A percentile compares a stretch with the other conserved stretches of the same genome.
Evolutionary conservation across 2,888 invertebrate species (phyloP).

Genomic region (Pandemis cinnamomeana): DNA sequence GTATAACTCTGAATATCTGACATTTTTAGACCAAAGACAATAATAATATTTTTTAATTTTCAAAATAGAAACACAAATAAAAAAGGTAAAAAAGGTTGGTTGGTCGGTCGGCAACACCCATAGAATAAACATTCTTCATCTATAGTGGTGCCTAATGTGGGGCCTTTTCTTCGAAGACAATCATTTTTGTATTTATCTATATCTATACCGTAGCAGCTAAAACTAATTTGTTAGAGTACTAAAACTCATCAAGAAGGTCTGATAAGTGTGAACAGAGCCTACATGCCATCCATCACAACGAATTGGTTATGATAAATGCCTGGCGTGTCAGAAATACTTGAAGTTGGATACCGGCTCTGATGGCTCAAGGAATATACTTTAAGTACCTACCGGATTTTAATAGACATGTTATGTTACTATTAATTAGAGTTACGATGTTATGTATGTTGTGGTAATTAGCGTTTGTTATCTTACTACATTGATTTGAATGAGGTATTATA

Average conservation of each 20-base stretch:
- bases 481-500: background rate
- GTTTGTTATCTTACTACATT: background rate
- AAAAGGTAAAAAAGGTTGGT: too few relatives aligned
- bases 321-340: background rate
- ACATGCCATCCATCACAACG: conserved; percentile 15
- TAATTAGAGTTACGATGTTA: background rate
- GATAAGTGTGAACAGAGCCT: conserved; percentile 16
- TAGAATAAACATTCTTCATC: too few relatives aligned
- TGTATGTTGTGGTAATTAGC: background rate
- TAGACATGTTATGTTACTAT: conserved; percentile 6
- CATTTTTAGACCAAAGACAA: too few relatives aligned
- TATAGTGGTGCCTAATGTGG: too few relatives aligned
- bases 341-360: background rate
- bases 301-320: conserved; percentile 29
- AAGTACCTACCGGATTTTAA: background rate
- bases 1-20: too few relatives aligned
- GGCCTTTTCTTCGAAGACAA: too few relatives aligned
- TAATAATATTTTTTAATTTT: too few relatives aligned
- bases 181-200: too few relatives aligned
- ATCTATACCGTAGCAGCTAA: too few relatives aligned
- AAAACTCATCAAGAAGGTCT: background rate
- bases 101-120: too few relatives aligned
- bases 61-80: too few relatives aligned
- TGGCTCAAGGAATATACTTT: background rate
- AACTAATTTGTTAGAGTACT: background rate